Base-by-base conservation (phyloP, 2,888 invertebrate species). In the Orchesellides sinensis region DNA sequence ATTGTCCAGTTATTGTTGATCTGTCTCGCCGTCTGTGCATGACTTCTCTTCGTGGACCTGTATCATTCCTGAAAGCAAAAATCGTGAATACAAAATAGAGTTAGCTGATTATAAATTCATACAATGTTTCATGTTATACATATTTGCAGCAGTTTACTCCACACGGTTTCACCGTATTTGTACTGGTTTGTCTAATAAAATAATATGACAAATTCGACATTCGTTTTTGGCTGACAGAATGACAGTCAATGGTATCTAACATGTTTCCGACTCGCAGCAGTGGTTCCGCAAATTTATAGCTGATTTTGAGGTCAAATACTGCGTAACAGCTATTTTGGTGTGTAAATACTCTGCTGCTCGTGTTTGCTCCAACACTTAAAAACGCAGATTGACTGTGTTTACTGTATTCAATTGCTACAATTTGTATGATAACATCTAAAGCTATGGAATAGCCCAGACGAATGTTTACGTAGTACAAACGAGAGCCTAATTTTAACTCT, bases 1-100 rank as follows among this genome's bases (percentile, higher is more conserved):
- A 63, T 73, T 73, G 63, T 63, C 73, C 73, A 73, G 73, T 65
- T 35, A 32, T 0, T 59, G 40, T 35, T 59, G 27, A 17, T 27
- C 12, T 10, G 32, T 23, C 23, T n/a, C 35, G 23, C n/a, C 17
- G 12, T 19, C 17, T 49, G 29, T 61, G 45, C 73, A 73, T 61
- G 73, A 61, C 47, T 73, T 73, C 8, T 27, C 45, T 40, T 35
- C 47, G 61, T 73, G 52, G 32, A n/a, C 61, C 4, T 2, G 40
- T 2, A 40, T 40, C 59, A 70, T 59, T 23, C 45, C 70, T 70
- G 59, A 45, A 70, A 70, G 40, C 27, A 65, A 40, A 65, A 21
- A 63, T 21, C n/a, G n/a, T n/a, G n/a, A n/a, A n/a, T 40, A 63
- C 45, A 69, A 32, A 32, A 52, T 32, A 19, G 47, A 69, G 32